A percentile compares a stretch with the other conserved stretches of the same genome.
phyloP scores from a whole-genome alignment of 2,888 invertebrate genomes.

The Kuschelorhynchus macadamiae region DNA sequence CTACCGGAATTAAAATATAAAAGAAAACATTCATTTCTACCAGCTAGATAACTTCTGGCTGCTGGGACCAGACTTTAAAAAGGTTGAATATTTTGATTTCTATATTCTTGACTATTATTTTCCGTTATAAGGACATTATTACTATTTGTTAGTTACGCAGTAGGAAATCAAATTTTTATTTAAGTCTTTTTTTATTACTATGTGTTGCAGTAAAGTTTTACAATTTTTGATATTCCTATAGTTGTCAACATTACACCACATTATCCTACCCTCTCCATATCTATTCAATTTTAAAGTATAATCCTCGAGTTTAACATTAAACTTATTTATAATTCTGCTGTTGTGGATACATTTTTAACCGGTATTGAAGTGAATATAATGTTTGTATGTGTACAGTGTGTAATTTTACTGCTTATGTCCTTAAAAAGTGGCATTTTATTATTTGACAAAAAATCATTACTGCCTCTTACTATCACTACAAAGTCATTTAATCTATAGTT shows the following conservation, averaged over 20 bases:
- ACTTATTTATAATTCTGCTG: neutral
- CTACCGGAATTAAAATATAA: neutral
- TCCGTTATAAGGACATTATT: neutral
- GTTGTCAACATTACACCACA: neutral
- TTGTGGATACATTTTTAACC: neutral
- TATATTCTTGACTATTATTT: neutral
- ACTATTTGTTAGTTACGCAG: too few species aligned
- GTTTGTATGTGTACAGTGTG: slow-evolving; percentile 1
- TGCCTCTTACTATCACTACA: slow-evolving; percentile 8
- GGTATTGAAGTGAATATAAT: neutral
- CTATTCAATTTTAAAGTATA: neutral
- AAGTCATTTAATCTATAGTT: slow-evolving; percentile 9
- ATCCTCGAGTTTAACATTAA: neutral
- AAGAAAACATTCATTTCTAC: neutral
- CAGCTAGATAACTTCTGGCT: neutral
- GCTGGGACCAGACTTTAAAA: neutral
- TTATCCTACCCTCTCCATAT: neutral
- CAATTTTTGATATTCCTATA: neutral
- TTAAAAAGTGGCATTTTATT: neutral
- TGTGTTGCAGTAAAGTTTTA: neutral
- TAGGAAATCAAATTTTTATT: neutral
- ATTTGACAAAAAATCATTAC: slow-evolving; percentile 7
- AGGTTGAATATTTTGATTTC: neutral
- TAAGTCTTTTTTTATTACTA: neutral
- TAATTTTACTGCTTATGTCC: slow-evolving; percentile 1